Evolutionary conservation across 2,797 vertebrate species (phyloP).

Genomic region (Coregonus suidteri): DNA sequence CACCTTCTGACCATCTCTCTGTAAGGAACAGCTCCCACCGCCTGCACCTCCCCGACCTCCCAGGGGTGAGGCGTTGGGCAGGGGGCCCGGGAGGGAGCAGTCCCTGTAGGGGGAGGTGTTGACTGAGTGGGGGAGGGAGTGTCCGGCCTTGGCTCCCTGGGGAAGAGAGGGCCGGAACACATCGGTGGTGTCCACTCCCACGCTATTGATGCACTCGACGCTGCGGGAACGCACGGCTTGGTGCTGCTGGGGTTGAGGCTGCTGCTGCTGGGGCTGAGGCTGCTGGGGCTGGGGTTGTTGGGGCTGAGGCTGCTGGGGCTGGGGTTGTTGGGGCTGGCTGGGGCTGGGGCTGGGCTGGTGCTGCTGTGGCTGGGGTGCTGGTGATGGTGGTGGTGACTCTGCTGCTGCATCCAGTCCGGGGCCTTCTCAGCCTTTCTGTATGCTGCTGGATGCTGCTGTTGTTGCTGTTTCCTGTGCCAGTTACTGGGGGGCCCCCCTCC

Average conservation of each 20-base stretch:
- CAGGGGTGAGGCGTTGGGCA: constrained; percentile 72
- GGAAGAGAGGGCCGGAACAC: constrained; percentile 77
- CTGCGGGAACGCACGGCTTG: constrained; percentile 78
- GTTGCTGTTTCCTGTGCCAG: constrained; percentile 80
- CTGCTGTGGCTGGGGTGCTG: constrained; percentile 43
- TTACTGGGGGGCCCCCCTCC: constrained; percentile 68
- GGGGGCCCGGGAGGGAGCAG: constrained; percentile 82
- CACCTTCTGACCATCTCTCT: constrained; percentile 88
- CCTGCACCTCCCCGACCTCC: constrained; percentile 58
- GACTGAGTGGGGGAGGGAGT: constrained; percentile 84
- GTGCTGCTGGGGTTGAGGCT: constrained; percentile 70
- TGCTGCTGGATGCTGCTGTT: constrained; percentile 69
- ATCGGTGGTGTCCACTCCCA: constrained; percentile 77
- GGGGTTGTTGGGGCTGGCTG: constrained; percentile 38
- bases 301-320: constrained; percentile 20
- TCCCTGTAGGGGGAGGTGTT: constrained; percentile 83
- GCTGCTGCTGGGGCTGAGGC: constrained; percentile 75
- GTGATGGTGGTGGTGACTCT: constrained; percentile 73
- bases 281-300: constrained; percentile 50
- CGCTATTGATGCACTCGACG: constrained; percentile 83
- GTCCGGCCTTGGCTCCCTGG: constrained; percentile 78
- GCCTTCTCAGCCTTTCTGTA: constrained; percentile 88
- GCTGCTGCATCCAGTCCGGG: constrained; percentile 84
- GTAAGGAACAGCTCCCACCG: constrained; percentile 85
- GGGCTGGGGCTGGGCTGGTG: constrained; percentile 23